These are phyloP conservation scores for Eospalax fontanierii DNA, from an alignment of 2,797 vertebrate species.

Conservation along the genomic window DNA sequence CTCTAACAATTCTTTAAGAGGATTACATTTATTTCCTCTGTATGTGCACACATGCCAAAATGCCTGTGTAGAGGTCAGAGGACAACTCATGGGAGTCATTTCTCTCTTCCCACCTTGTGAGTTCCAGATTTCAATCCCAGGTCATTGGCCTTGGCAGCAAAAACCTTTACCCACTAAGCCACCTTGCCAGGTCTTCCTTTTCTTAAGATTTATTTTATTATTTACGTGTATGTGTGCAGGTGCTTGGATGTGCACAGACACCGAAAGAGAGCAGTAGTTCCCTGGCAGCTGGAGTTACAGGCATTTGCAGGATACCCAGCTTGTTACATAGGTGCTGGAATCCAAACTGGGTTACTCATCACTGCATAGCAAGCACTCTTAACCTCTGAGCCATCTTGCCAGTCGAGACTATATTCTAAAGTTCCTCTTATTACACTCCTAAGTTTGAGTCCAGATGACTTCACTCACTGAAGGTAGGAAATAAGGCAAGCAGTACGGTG, in stretches of 20 bases:
- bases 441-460: conserved; percentile 48
- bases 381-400: neutral
- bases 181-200: neutral
- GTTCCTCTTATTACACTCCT: neutral
- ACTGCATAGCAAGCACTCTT: neutral
- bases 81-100: neutral
- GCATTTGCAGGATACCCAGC: neutral
- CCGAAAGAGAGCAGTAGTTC: neutral
- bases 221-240: neutral
- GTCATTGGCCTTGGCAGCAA: neutral
- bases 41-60: neutral
- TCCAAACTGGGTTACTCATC: neutral
- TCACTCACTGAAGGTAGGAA: conserved; percentile 26
- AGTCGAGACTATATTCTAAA: conserved; percentile 5
- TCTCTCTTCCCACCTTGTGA: neutral
- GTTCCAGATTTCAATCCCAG: neutral
- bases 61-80: neutral
- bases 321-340: neutral
- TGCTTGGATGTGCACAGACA: neutral
- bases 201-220: neutral
- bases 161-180: neutral
- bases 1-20: conserved; percentile 57
- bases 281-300: neutral
- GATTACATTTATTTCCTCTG: neutral
- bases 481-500: neutral